Evolutionary conservation across 2,888 invertebrate species (phyloP).

Genomic region (Rhamphomyia laevipes): DNA sequence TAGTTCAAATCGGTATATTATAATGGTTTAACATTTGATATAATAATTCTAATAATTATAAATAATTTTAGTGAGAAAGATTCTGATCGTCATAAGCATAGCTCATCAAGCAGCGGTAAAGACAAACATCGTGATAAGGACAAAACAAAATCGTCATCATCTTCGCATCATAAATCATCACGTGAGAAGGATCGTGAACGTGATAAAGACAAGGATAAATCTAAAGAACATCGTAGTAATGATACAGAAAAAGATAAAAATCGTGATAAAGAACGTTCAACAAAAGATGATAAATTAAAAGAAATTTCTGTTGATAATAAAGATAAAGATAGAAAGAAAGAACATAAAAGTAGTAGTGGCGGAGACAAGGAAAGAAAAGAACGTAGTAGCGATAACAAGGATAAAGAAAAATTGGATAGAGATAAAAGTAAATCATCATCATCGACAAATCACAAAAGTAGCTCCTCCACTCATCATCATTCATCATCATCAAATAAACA

Average conservation of each 20-base stretch:
- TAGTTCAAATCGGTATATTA: constrained; percentile 25
- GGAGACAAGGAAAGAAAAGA: constrained; percentile 16
- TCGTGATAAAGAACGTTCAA: constrained; percentile 22
- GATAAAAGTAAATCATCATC: constrained; percentile 23
- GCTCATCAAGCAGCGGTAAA: constrained; percentile 39
- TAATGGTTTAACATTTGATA: too few species aligned
- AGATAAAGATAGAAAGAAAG: constrained; percentile 30
- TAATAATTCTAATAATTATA: not conserved
- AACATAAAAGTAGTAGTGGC: constrained; percentile 34
- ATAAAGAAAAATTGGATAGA: constrained; percentile 13
- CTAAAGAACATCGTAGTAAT: constrained; percentile 25
- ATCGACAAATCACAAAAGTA: constrained; percentile 15
- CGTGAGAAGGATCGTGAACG: constrained; percentile 23
- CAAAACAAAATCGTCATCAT: constrained; percentile 35
- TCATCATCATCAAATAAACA: constrained; percentile 36
- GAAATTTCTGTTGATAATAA: constrained; percentile 18
- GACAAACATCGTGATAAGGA: constrained; percentile 35
- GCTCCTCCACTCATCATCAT: not conserved
- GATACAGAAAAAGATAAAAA: constrained; percentile 19
- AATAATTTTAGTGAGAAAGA: constrained; percentile 27
- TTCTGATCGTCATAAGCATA: constrained; percentile 38
- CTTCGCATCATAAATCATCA: constrained; percentile 32
- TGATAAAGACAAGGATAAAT: constrained; percentile 27
- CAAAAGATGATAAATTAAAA: constrained; percentile 24
- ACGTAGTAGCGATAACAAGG: not conserved